A percentile compares a stretch with the other conserved stretches of the same genome.
phyloP scores from a whole-genome alignment of 2,888 invertebrate genomes.

The Dryobotodes eremita region DNA sequence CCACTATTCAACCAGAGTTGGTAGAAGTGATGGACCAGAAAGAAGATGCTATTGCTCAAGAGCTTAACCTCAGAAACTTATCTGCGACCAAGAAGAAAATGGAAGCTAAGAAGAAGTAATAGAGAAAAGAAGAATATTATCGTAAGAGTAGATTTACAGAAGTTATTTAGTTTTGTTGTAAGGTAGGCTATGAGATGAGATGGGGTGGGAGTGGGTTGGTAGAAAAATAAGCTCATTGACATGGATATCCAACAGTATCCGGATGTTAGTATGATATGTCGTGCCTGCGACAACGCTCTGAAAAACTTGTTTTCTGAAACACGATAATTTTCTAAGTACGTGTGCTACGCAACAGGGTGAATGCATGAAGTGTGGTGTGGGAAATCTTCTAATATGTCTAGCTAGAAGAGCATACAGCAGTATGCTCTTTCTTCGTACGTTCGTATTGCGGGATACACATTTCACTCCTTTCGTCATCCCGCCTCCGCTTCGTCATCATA shows the following conservation, averaged over 20 bases:
- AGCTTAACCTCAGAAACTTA: conserved; percentile 71
- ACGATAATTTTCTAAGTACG: not conserved
- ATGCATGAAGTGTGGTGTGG: not conserved
- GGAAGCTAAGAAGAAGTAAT: conserved; percentile 71
- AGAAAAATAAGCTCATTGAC: not conserved
- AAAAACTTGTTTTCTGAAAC: not conserved
- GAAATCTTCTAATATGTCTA: too few species aligned
- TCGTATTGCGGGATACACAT: not conserved
- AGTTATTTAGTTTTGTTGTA: conserved; percentile 43
- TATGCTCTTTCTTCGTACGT: too few species aligned
- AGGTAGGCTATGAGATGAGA: not conserved
- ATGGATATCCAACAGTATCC: not conserved
- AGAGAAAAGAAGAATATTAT: conserved; percentile 16
- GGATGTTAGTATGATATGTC: not conserved
- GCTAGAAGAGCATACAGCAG: not conserved
- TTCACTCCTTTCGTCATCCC: not conserved
- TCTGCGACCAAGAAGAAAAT: conserved; percentile 81
- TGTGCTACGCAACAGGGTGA: not conserved
- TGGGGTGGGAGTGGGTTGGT: too few species aligned
- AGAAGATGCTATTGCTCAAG: conserved; percentile 79
- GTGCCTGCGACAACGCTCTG: too few species aligned
- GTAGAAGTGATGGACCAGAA: conserved; percentile 76
- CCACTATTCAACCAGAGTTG: conserved; percentile 76
- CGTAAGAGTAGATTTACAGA: conserved; percentile 43
- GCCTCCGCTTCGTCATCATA: not conserved